A percentile compares a stretch with the other conserved stretches of the same genome.
Evolutionary conservation across 2,888 invertebrate genomes (phyloP).

Genomic region (Platycheirus albimanus): DNA sequence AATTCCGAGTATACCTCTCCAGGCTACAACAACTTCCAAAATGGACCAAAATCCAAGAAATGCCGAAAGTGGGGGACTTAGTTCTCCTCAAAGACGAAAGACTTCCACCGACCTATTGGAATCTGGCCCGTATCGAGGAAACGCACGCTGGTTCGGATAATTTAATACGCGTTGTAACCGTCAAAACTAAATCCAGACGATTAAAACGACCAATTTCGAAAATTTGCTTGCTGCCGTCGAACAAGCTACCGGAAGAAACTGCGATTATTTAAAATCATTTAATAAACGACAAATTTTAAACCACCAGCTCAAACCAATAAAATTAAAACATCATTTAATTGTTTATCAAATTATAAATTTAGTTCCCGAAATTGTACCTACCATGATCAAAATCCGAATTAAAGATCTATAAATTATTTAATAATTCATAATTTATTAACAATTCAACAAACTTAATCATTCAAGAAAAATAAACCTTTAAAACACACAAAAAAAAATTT

Average conservation of each 20-base stretch:
- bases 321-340: too few species aligned
- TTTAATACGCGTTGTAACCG: slow-evolving; percentile 48
- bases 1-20: not conserved
- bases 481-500: too few species aligned
- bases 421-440: too few species aligned
- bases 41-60: slow-evolving; percentile 27
- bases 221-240: slow-evolving; percentile 29
- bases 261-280: not conserved
- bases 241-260: not conserved
- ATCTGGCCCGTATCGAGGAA: not conserved
- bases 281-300: too few species aligned
- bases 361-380: too few species aligned
- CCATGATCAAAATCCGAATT: too few species aligned
- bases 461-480: too few species aligned
- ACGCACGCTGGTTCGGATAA: slow-evolving; percentile 41
- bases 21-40: slow-evolving; percentile 8
- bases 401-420: too few species aligned
- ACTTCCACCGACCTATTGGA: slow-evolving; percentile 12
- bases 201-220: slow-evolving; percentile 29
- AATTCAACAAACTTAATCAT: too few species aligned
- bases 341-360: too few species aligned
- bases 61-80: slow-evolving; percentile 7
- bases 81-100: slow-evolving; percentile 17
- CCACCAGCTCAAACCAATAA: too few species aligned
- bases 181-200: slow-evolving; percentile 39